A percentile compares a stretch with the other conserved stretches of the same genome.
phyloP scores from a whole-genome alignment of 2,797 vertebrate genomes.

The Rhinichthys osculus region DNA sequence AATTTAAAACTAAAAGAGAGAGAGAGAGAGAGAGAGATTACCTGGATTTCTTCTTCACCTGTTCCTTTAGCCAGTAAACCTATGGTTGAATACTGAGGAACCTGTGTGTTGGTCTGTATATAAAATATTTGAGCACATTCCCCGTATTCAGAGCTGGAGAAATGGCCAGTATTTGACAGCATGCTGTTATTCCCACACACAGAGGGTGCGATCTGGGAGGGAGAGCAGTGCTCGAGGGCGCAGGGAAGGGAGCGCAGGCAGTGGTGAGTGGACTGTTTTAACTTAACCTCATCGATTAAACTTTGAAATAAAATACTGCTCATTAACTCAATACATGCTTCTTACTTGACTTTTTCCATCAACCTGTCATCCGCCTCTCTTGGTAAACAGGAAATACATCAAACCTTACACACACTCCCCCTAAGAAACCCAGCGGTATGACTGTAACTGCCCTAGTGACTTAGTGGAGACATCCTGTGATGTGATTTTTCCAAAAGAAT shows the following conservation, averaged over 20 bases:
- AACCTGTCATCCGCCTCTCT: slow-evolving; percentile 33
- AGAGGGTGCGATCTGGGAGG: slow-evolving; percentile 88
- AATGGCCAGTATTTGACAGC: background rate
- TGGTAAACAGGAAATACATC: slow-evolving; percentile 44
- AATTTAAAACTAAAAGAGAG: background rate
- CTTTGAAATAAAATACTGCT: background rate
- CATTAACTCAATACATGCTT: slow-evolving; percentile 14
- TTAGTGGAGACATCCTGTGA: slow-evolving; percentile 11
- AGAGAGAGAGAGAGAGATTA: background rate
- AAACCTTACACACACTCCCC: slow-evolving; percentile 32
- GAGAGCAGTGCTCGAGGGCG: slow-evolving; percentile 85
- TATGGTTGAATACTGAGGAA: background rate
- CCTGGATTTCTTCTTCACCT: background rate
- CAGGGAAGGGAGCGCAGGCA: slow-evolving; percentile 83
- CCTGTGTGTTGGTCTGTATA: background rate
- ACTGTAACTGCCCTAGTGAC: background rate
- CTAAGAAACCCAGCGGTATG: slow-evolving; percentile 48
- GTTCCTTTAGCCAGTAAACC: slow-evolving; percentile 11
- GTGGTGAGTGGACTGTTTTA: slow-evolving; percentile 82
- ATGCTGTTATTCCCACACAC: slow-evolving; percentile 27
- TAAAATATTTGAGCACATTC: background rate
- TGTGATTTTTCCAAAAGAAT: background rate
- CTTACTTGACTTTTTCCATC: slow-evolving; percentile 7
- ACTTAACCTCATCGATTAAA: background rate
- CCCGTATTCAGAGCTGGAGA: background rate